Base-by-base conservation (phyloP, 2,113 vertebrate species). In the Antigone vipio region DNA sequence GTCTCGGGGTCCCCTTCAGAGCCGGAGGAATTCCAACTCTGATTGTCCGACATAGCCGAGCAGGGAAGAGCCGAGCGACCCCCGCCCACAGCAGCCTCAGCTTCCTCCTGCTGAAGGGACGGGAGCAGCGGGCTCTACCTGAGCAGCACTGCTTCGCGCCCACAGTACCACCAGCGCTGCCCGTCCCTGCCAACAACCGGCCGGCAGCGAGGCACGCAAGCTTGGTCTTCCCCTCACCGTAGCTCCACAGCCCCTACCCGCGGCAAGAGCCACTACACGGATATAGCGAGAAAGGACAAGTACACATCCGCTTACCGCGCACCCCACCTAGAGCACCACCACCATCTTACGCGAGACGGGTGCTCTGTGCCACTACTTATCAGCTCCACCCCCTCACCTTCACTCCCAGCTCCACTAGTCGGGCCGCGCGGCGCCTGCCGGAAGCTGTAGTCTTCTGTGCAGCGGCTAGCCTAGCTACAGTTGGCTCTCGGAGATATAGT, bases 1-100 rank as follows among this genome's bases (percentile, higher is more conserved):
- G 99, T 98, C 89, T 99, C 99, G 96, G 98, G 98, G 93, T 99
- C 99, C 97, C 99, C 99, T 93, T 99, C 99, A 53, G 99, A 98
- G 87, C 98, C 98, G 52, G 98, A 98, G 23, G 98, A 99, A 97
- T 99, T 98, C 98, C 98, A 99, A 96, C 98, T 99, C 97, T 99
- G 98, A 86, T 98, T 98, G 92, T 99, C 98, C 92, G 98, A 99
- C 99, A 99, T 99, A 95, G 72, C 88, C 88, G 52, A 94, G 66
- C 85, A 74, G 84, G 78, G 96, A 95, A 89, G 66, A 87, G 76
- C 68, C 89, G 78, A 85, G 73, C 71, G 59, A 88, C 74, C 89
- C 85, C 93, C 58, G 30, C 95, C 76, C 67, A 62, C 76, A 92
- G 44, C 73, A 80, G 93, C 84, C 83, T 68, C 75, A 73, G 93